Percentiles rank a stretch among this genome's conserved stretches.
Conservation (phyloP, 2,113 vertebrate genomes). For the Sinocyclocheilus grahami region DNA sequence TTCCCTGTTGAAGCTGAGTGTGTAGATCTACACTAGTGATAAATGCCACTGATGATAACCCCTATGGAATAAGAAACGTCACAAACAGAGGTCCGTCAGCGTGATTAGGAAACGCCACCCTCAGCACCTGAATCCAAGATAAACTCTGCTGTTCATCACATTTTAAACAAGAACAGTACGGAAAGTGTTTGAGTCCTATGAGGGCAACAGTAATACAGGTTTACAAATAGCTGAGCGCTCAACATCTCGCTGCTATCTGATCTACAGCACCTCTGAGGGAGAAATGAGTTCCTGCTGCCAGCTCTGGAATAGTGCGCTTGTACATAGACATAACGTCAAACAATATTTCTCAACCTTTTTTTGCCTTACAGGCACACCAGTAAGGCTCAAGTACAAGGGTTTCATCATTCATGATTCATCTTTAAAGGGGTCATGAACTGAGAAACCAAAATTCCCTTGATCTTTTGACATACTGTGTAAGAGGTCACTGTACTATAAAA, state of each 20-base stretch:
- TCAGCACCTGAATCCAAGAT: constrained; percentile 14
- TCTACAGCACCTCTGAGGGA: background rate
- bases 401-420: background rate
- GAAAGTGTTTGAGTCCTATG: constrained; percentile 32
- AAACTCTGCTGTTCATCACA: background rate
- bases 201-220: constrained; percentile 26
- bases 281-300: background rate
- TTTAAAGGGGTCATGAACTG: no score
- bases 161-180: constrained; percentile 36
- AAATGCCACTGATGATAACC: background rate
- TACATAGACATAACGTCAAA: background rate
- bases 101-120: background rate
- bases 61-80: constrained; percentile 29
- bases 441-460: no score
- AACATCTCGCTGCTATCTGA: background rate
- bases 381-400: background rate
- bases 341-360: background rate
- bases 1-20: constrained; percentile 17
- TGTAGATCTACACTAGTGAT: constrained; percentile 27
- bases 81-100: background rate
- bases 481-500: no score
- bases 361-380: background rate
- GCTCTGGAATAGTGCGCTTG: background rate
- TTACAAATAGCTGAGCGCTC: constrained; percentile 33
- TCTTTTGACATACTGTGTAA: no score